These are phyloP conservation scores for Peromyscus melanophrys DNA, from an alignment of 2,797 vertebrate species.

Conservation along the genomic window DNA sequence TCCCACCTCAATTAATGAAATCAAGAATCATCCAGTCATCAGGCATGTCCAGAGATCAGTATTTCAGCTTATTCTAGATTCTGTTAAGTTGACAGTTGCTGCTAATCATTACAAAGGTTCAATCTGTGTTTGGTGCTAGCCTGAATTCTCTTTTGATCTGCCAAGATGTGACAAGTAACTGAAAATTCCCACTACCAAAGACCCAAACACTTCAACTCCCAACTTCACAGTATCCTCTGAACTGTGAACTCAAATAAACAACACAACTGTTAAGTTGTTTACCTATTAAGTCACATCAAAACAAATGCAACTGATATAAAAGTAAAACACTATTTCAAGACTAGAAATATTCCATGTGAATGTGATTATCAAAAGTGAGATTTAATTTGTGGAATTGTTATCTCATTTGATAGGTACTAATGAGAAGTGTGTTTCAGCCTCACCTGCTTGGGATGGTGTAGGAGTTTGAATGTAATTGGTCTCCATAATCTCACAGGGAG, in stretches of 20 bases:
- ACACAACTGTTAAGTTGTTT: neutral
- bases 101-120: neutral
- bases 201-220: neutral
- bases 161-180: neutral
- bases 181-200: neutral
- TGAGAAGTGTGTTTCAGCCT: neutral
- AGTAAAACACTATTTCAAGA: neutral
- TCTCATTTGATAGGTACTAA: rapidly evolving
- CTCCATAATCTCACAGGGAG: neutral
- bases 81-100: neutral
- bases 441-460: neutral
- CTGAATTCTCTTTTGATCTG: neutral
- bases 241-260: neutral
- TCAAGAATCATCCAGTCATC: neutral
- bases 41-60: neutral
- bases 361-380: neutral
- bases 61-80: neutral
- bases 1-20: neutral
- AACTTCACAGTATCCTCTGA: neutral
- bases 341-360: neutral
- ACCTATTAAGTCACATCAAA: neutral
- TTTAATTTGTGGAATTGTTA: neutral
- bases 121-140: neutral
- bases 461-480: neutral
- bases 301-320: neutral